Conservation (phyloP, 2,888 invertebrate species). For the Drosophila putrida region DNA sequence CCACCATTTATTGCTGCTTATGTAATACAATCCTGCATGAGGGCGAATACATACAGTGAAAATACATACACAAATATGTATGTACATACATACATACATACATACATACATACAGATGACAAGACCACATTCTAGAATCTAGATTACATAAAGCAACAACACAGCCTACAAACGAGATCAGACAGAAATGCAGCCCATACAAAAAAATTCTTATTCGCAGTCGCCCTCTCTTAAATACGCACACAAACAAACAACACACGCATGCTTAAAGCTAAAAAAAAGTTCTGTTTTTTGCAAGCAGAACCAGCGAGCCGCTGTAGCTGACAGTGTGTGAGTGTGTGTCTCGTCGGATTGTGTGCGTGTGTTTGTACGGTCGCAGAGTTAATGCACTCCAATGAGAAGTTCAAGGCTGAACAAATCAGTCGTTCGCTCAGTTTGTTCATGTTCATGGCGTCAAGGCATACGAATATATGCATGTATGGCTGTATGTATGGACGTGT, state of each 20-base stretch:
- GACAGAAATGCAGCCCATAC: constrained; percentile 49
- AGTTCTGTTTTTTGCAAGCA: constrained; percentile 47
- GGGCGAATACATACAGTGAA: constrained; percentile 31
- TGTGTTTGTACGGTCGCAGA: constrained; percentile 66
- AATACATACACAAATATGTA: background rate
- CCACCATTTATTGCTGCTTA: constrained; percentile 67
- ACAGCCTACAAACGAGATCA: constrained; percentile 50
- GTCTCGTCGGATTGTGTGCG: constrained; percentile 32
- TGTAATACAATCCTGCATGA: constrained; percentile 66
- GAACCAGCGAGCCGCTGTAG: constrained; percentile 22
- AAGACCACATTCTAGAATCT: constrained; percentile 22
- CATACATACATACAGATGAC: background rate
- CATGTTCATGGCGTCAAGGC: constrained; percentile 56
- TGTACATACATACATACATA: background rate
- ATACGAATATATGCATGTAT: constrained; percentile 19
- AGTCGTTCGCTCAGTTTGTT: constrained; percentile 73
- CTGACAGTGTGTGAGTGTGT: constrained; percentile 22
- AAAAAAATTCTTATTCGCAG: constrained; percentile 40
- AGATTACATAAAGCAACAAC: constrained; percentile 21
- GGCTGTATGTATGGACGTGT: constrained; percentile 17
- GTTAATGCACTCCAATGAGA: constrained; percentile 85
- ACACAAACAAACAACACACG: constrained; percentile 12
- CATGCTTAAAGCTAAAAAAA: constrained; percentile 13
- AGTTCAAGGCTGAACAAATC: constrained; percentile 85
- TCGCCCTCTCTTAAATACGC: constrained; percentile 29